Evolutionary conservation across 2,797 vertebrate genomes (phyloP), one percentile per base, ranked within the genome.

Genomic region (Cephalopachus bancanus): DNA sequence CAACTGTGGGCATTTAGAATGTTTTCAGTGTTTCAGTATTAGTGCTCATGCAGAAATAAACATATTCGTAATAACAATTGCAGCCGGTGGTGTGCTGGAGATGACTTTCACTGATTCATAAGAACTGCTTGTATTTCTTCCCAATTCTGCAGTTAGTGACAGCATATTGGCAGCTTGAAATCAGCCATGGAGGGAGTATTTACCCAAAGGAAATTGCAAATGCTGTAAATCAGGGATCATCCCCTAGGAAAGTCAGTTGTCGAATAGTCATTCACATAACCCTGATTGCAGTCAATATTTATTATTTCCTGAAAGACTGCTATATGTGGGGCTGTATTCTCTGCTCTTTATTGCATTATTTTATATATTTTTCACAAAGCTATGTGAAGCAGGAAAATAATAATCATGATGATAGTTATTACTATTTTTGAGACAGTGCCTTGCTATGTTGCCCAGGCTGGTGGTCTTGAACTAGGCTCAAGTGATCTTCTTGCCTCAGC

Each of bases 351-450:
- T 19, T 57, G 44, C 26, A 11, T 51, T 19, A 57, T 9, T 49
- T 64, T 67, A 49, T 2, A 2, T n/a, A 20, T 30, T 74, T 49
- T 55, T 26, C 15, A 89, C n/a, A 78, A 78, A 89, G 55, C 60
- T 64, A 11, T 67, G 12, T 83, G 53, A 71, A 72, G 78, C 62
- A 83, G 67, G 15, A 49, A 81, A n/a, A 71, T 17, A 28, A 28
- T 7, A 6, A 65, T 30, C 4, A 28, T 28, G 0, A 59, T 19
- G 57, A 65, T 65, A 0, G 30, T 65, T 0, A 65, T 30, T 5
- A 65, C 15, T 7, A 67, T 67, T 67, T n/a, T 17, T 7, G n/a
- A 30, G n/a, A 30, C 65, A 67, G 65, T 28, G n/a, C 15, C 65
- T 60, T 9, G 59, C 59, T n/a, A 7, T 67, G 30, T 67, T n/a